phyloP scores from a whole-genome alignment of 2,797 vertebrate genomes.

The Zalophus californianus region DNA sequence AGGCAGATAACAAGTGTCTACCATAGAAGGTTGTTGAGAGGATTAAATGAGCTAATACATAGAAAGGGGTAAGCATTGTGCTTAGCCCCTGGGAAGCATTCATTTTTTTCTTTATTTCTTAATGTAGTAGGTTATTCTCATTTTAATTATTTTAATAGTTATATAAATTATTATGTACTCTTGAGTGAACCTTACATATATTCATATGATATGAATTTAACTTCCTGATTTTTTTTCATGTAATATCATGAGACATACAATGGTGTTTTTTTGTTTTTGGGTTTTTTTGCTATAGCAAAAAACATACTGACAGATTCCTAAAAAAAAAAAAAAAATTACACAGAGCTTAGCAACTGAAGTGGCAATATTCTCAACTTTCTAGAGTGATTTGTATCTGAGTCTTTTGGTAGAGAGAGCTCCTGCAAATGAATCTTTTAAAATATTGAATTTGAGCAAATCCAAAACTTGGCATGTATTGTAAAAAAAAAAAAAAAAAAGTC shows the following conservation, averaged over 20 bases:
- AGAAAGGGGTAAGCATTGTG: not conserved
- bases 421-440: slow-evolving; percentile 21
- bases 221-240: slow-evolving; percentile 48
- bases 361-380: slow-evolving; percentile 57
- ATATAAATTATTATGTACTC: not conserved
- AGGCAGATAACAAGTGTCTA: not conserved
- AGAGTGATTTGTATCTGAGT: slow-evolving; percentile 52
- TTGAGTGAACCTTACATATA: slow-evolving; percentile 1
- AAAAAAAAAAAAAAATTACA: not conserved
- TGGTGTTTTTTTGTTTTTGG: not conserved
- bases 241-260: slow-evolving; percentile 47
- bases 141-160: slow-evolving; percentile 26
- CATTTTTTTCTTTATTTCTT: not conserved
- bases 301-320: slow-evolving; percentile 38
- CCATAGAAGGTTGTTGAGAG: not conserved
- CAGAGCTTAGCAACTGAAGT: slow-evolving; percentile 56
- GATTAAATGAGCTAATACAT: not conserved
- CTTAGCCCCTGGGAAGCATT: not conserved
- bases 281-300: slow-evolving; percentile 25
- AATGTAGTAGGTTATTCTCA: not conserved
- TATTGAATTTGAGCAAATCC: slow-evolving; percentile 53
- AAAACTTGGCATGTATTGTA: not conserved
- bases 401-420: slow-evolving; percentile 52
- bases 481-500: not conserved
- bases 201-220: slow-evolving; percentile 43